A percentile compares a stretch with the other conserved stretches of the same genome.
Evolutionary conservation across 2,113 vertebrate genomes (phyloP).

Genomic region (Poeciliopsis prolifica): DNA sequence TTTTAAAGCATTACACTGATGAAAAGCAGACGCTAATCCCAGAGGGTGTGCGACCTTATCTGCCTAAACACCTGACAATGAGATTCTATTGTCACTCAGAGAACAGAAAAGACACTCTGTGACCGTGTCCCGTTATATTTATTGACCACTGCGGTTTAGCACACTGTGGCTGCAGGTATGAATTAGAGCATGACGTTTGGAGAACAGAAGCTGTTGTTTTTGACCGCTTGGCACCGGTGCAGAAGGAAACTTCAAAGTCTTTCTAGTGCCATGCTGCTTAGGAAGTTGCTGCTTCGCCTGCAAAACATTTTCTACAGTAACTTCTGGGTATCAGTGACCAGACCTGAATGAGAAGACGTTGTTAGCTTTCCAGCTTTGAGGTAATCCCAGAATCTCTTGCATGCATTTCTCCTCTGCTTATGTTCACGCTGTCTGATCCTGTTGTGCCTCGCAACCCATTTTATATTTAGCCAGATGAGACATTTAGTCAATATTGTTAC

Average conservation of each 20-base stretch:
- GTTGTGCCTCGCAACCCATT: constrained; percentile 45
- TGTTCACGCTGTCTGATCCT: constrained; percentile 54
- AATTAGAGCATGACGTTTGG: constrained; percentile 36
- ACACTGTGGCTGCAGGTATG: constrained; percentile 41
- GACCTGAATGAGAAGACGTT: constrained; percentile 18
- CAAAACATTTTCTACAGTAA: constrained; percentile 39
- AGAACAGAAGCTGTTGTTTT: constrained; percentile 11
- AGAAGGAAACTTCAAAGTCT: constrained; percentile 31
- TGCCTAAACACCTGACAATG: constrained; percentile 78
- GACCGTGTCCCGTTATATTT: constrained; percentile 31
- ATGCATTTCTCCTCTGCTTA: constrained; percentile 70
- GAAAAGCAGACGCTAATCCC: constrained; percentile 75
- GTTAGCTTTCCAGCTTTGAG: constrained; percentile 38
- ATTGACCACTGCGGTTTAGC: constrained; percentile 48
- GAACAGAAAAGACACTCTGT: constrained; percentile 52
- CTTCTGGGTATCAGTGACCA: constrained; percentile 35
- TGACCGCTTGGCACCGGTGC: constrained; percentile 9
- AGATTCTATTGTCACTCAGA: constrained; percentile 61
- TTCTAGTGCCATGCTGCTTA: constrained; percentile 4
- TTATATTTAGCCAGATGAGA: constrained; percentile 63
- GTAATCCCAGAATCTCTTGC: constrained; percentile 69
- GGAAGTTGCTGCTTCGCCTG: constrained; percentile 29
- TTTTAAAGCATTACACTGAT: constrained; percentile 78
- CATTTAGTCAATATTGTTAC: constrained; percentile 70
- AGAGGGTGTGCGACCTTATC: constrained; percentile 73